These are phyloP conservation scores for Montifringilla adamsi DNA, from an alignment of 2,113 vertebrate genomes.

Conservation along the genomic window DNA sequence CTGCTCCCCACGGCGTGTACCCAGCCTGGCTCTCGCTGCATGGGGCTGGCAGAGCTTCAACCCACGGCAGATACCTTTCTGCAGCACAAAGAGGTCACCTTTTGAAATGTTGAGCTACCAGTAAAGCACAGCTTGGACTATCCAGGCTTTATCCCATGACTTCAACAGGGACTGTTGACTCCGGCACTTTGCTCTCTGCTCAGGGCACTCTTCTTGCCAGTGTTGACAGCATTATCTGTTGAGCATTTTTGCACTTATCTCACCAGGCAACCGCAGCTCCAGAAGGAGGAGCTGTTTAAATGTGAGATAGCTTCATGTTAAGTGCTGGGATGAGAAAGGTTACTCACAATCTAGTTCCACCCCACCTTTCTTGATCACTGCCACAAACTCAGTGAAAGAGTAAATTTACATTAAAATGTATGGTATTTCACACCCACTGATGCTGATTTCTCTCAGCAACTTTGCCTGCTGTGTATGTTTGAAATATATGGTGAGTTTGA, in stretches of 20 bases:
- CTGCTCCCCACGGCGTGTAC: accelerated
- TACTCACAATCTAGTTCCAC: not conserved
- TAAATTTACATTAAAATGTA: not conserved
- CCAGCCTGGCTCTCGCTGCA: accelerated
- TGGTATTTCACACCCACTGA: not conserved
- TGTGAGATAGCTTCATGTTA: not conserved
- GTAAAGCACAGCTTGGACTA: not conserved
- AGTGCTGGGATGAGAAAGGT: not conserved
- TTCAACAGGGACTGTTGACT: not conserved
- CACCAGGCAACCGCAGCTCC: not conserved
- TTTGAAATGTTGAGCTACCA: not conserved
- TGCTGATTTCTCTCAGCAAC: not conserved
- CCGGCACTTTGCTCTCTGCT: not conserved
- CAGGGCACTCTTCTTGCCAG: not conserved
- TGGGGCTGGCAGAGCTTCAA: not conserved
- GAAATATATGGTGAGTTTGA: not conserved
- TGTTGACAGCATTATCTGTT: not conserved
- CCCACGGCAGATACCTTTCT: not conserved
- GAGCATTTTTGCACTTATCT: not conserved
- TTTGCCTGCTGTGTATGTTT: not conserved
- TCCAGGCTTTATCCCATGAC: not conserved
- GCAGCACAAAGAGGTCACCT: not conserved
- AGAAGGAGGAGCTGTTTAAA: not conserved
- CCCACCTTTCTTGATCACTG: not conserved
- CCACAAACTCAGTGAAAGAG: not conserved